Evolutionary conservation across 2,113 vertebrate genomes (phyloP), one percentile per base, ranked within the genome.

Genomic region (Tangachromis dhanisi): DNA sequence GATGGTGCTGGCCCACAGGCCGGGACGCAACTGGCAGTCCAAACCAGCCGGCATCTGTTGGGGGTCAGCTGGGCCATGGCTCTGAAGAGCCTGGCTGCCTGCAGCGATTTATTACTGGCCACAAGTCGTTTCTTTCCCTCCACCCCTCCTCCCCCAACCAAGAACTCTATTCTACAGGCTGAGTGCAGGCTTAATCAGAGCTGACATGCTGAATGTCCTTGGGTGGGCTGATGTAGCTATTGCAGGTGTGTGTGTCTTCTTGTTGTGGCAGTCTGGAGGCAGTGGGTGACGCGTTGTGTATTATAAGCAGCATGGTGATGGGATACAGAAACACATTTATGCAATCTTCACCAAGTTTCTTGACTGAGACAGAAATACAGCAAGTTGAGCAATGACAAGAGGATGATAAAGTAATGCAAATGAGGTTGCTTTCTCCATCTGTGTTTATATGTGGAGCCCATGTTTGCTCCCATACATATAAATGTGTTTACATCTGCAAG

Each of bases 81-180:
- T 90, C 89, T 80, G 81, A 84, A 92, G 93, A 88, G 90, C 89
- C 85, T 51, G 68, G 63, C 93, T 93, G 93, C 95, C 92, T 95
- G 90, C 86, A 26, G 92, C 93, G 78, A 96, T 95, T 95, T 95
- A 96, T 95, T 94, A 94, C 92, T 84, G 93, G 90, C 89, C 86
- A 88, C 86, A 90, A 94, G 95, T 93, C 80, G 33, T 88, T 87
- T 89, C 84, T 92, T 89, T 86, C 63, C 63, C 45, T 68, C 47
- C 79, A 24, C 85, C 55, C 79, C 84, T 16, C 89, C 13, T 55
- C 24, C 86, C 76, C 63, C 42, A 79, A 85, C 86, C 71, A 73
- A 92, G 93, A 91, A 89, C 83, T 93, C 92, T 92, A 87, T 92
- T 92, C 89, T 90, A 45, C 83, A 51, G 85, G 92, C 93, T 87